Evolutionary conservation across 1,140 invertebrate species (phyloP).

Genomic region (Drosophila pseudoobscura): DNA sequence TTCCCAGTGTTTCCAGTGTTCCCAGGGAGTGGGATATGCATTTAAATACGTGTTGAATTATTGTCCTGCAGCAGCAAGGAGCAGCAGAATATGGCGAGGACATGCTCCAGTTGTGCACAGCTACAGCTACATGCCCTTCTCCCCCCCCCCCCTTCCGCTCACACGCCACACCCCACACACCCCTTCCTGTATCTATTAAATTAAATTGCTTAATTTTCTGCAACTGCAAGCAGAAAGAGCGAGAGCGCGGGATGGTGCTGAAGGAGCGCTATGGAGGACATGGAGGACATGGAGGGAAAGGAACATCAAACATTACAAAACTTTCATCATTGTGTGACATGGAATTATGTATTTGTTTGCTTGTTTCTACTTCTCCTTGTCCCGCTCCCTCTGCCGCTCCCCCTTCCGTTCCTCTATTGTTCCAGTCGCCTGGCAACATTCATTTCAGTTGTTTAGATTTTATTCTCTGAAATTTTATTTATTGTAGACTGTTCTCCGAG

Average conservation of each 20-base stretch:
- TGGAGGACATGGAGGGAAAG: conserved; percentile 12
- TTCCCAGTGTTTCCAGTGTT: conserved; percentile 42
- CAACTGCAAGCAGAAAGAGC: conserved; percentile 35
- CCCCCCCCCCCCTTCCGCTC: no score
- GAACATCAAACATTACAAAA: conserved; percentile 75
- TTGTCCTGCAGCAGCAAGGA: conserved; percentile 58
- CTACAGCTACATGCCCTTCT: neutral
- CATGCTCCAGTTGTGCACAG: conserved; percentile 46
- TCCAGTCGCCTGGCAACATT: conserved; percentile 61
- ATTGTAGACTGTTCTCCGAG: conserved; percentile 43
- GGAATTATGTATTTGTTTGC: conserved; percentile 69
- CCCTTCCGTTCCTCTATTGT: conserved; percentile 18
- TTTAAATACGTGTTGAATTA: conserved; percentile 81
- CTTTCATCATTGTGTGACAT: conserved; percentile 81
- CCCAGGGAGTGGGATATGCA: conserved; percentile 50
- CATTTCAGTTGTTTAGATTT: conserved; percentile 79
- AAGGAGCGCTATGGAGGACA: conserved; percentile 5
- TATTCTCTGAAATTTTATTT: conserved; percentile 72
- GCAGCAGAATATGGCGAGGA: conserved; percentile 55
- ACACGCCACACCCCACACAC: neutral
- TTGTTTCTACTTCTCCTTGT: conserved; percentile 24
- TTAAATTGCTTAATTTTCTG: conserved; percentile 81
- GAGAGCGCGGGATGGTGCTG: conserved; percentile 5
- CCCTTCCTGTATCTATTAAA: conserved; percentile 67
- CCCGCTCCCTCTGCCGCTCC: conserved; percentile 7